These are phyloP conservation scores for Yponomeuta evonymella DNA, from an alignment of 2,888 invertebrate species.

Conservation along the genomic window DNA sequence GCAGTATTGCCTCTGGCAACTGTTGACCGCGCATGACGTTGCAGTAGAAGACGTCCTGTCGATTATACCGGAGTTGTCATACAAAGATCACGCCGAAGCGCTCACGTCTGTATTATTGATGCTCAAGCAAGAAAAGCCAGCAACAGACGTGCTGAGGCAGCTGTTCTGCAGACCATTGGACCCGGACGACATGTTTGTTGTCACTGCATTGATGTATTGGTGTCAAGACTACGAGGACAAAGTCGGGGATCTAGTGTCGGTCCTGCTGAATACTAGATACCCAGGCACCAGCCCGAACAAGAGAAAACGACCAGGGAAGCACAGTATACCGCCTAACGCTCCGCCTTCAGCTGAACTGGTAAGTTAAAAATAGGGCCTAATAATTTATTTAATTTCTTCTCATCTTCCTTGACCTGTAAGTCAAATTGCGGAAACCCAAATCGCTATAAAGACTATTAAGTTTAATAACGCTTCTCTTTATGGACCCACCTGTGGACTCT, in stretches of 20 bases:
- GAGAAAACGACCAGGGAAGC: constrained; percentile 88
- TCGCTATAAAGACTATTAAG: too few relatives aligned
- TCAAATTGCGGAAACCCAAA: too few relatives aligned
- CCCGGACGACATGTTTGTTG: constrained; percentile 90
- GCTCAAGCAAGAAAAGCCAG: constrained; percentile 94
- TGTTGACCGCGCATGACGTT: constrained; percentile 95
- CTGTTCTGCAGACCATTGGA: constrained; percentile 86
- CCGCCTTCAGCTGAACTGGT: constrained; percentile 88
- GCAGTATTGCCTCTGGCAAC: constrained; percentile 97
- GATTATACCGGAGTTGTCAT: constrained; percentile 83
- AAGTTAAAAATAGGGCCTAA: constrained; percentile 27
- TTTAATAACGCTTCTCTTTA: too few relatives aligned
- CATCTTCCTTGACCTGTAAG: too few relatives aligned
- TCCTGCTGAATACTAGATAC: constrained; percentile 86
- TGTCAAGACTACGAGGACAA: constrained; percentile 94
- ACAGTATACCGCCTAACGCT: constrained; percentile 80
- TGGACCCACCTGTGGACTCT: too few relatives aligned
- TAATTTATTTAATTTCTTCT: too few relatives aligned
- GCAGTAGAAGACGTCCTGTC: constrained; percentile 93
- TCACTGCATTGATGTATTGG: constrained; percentile 95
- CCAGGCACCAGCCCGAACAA: constrained; percentile 94
- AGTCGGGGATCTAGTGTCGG: constrained; percentile 87
- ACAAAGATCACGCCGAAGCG: constrained; percentile 93
- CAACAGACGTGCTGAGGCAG: constrained; percentile 88
- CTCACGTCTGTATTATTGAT: constrained; percentile 91